Evolutionary conservation across 1,140 invertebrate genomes (phyloP), one percentile per base, ranked within the genome.

Genomic region (Marisa cornuarietis): DNA sequence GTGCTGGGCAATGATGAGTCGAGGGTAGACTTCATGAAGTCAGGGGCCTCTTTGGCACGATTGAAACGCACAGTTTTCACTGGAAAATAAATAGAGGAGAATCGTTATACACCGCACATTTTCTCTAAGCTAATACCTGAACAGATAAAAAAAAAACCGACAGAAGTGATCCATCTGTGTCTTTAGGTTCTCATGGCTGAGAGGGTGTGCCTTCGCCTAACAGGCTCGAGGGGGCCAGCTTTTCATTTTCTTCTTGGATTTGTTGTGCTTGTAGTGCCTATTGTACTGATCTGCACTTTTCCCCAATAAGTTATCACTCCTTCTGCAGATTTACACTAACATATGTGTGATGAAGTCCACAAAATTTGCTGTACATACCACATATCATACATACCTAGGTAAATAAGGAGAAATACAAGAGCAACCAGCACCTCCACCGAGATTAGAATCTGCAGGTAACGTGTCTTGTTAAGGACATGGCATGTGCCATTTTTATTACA

Each of bases 61-160:
- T 77, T 77, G 76, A 77, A 77, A 52, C 65, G 62, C 22, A 77
- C 2, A 10, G 76, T 77, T 26, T 69, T 68, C 63, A 77, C 76
- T 77, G 76, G 31, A 75, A 76, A 24, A 22, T 22, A n/a, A 68
- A 63, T 7, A 63, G 3, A 63, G n/a, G n/a, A 20, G 4, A 18
- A 7, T 20, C 4, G 3, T 63, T n/a, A 63, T 2, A n/a, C 18
- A 4, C 18, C 1, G 62, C 18, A 18, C n/a, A 4, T 18, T 20
- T n/a, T n/a, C 4, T 20, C 18, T 20, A 7, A 20, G n/a, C 62
- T 63, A 7, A 63, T 63, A 20, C 7, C 62, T 63, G 10, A 7
- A 22, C 5, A 71, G 31, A 16, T 22, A 6, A 51, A 51, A 18
- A n/a, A 73, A 73, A 52, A 10, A 73, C 9, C 9, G 52, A 18